Evolutionary conservation across 2,888 invertebrate species (phyloP).

Genomic region (Micoletzkya japonica): DNA sequence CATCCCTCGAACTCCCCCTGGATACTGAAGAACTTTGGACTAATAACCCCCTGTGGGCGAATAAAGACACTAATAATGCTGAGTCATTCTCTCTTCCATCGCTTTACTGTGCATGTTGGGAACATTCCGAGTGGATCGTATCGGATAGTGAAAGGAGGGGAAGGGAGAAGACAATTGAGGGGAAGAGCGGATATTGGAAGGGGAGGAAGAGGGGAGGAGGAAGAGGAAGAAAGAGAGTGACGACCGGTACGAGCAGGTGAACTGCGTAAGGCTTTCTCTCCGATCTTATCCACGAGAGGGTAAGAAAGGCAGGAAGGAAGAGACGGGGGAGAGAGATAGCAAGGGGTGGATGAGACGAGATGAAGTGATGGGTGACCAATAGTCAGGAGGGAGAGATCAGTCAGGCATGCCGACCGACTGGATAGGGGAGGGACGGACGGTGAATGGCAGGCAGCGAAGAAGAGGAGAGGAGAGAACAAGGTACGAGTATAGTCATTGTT

Average conservation of each 20-base stretch:
- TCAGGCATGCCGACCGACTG: no score
- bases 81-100: constrained; percentile 12
- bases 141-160: not conserved
- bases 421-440: no score
- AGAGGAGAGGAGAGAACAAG: no score
- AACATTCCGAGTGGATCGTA: constrained; percentile 1
- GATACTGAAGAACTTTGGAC: constrained; percentile 42
- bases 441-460: no score
- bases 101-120: not conserved
- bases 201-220: not conserved
- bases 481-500: no score
- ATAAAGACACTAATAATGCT: constrained; percentile 18
- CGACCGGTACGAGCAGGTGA: not conserved
- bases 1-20: constrained; percentile 54
- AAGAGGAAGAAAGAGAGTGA: not conserved
- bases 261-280: not conserved
- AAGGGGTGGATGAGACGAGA: not conserved
- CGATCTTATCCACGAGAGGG: not conserved
- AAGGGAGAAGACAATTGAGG: not conserved
- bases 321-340: not conserved
- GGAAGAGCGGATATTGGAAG: not conserved
- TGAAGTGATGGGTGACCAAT: not conserved
- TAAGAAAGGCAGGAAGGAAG: not conserved
- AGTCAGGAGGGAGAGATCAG: no score
- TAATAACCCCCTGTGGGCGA: constrained; percentile 15